These are phyloP conservation scores for Macrotus californicus DNA, from an alignment of 2,113 vertebrate species.

Conservation along the genomic window DNA sequence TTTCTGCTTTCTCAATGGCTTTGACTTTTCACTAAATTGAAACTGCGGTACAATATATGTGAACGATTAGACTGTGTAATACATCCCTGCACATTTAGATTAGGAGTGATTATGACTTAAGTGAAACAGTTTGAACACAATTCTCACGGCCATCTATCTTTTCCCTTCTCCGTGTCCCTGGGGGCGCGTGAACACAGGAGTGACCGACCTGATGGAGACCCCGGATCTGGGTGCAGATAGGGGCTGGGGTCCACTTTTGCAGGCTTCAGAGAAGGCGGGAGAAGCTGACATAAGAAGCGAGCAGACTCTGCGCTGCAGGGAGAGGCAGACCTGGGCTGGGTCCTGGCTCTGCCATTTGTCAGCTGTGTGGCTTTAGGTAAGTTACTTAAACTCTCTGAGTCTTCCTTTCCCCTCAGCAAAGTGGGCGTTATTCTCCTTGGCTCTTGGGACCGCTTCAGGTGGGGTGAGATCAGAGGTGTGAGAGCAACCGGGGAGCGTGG, in stretches of 20 bases:
- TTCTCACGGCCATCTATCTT: conserved; percentile 67
- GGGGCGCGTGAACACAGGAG: neutral
- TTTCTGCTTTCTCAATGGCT: conserved; percentile 71
- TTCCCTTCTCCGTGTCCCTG: neutral
- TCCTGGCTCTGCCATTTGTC: neutral
- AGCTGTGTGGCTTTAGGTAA: neutral
- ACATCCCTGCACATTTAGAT: conserved; percentile 74
- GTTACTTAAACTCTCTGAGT: neutral
- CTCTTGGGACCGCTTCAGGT: neutral
- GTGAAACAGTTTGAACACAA: conserved; percentile 75
- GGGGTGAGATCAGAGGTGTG: neutral
- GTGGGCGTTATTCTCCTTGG: neutral
- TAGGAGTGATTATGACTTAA: conserved; percentile 76
- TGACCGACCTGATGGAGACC: neutral
- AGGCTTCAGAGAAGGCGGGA: neutral
- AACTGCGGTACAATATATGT: conserved; percentile 66
- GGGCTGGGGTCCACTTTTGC: neutral
- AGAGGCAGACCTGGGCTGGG: neutral
- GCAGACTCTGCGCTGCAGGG: neutral
- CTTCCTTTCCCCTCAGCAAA: neutral
- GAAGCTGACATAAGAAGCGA: neutral
- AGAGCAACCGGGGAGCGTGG: rapidly evolving
- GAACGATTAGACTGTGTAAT: conserved; percentile 74
- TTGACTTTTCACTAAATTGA: conserved; percentile 72
- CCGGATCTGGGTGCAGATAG: neutral